Evolutionary conservation across 1,140 invertebrate species (phyloP).

Genomic region (Papilio aristodemus): DNA sequence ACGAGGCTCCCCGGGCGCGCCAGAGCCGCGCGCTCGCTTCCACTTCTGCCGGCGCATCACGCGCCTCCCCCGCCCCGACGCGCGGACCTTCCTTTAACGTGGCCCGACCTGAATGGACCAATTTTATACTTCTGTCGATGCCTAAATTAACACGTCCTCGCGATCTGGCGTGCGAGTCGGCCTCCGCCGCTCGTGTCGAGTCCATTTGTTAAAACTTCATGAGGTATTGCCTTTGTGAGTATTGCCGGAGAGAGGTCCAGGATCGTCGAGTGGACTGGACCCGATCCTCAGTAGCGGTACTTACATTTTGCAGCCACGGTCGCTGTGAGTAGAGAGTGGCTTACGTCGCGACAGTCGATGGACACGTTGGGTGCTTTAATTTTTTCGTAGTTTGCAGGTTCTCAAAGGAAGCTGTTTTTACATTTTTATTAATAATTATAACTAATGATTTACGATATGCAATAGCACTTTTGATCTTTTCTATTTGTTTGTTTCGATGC

Average conservation of each 20-base stretch:
- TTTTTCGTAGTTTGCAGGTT: constrained; percentile 66
- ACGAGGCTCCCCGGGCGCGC: neutral
- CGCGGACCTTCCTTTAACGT: constrained; percentile 69
- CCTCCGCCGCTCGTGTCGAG: constrained; percentile 50
- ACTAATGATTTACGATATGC: constrained; percentile 55
- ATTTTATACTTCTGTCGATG: constrained; percentile 71
- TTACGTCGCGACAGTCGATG: constrained; percentile 57
- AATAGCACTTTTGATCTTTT: constrained; percentile 47
- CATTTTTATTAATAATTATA: constrained; percentile 56
- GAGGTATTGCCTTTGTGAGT: constrained; percentile 42
- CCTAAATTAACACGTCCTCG: constrained; percentile 66
- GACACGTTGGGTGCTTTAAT: constrained; percentile 73
- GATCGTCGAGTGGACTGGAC: constrained; percentile 43
- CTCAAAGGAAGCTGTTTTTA: constrained; percentile 53
- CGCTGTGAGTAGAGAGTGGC: constrained; percentile 49
- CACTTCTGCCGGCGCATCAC: constrained; percentile 71
- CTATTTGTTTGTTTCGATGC: constrained; percentile 37
- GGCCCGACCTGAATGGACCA: constrained; percentile 65
- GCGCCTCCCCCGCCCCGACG: constrained; percentile 60
- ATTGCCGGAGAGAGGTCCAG: constrained; percentile 51
- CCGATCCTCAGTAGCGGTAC: constrained; percentile 46
- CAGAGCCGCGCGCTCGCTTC: constrained; percentile 57
- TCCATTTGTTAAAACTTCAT: constrained; percentile 59
- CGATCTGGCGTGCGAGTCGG: constrained; percentile 50
- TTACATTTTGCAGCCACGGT: constrained; percentile 43